phyloP scores from a whole-genome alignment of 2,888 invertebrate species.

The Sylvicola fuscatus region DNA sequence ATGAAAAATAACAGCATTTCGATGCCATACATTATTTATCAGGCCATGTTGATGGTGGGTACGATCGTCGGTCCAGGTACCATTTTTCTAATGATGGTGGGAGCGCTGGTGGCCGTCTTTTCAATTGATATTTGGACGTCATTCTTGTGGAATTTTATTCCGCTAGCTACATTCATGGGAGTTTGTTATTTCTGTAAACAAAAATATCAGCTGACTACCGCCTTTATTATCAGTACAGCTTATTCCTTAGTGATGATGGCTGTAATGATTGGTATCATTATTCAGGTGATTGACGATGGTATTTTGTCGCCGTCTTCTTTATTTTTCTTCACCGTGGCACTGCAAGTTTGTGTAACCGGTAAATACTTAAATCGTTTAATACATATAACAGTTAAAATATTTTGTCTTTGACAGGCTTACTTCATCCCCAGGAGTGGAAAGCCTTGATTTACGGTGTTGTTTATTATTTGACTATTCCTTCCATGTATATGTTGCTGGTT shows the following conservation, averaged over 20 bases:
- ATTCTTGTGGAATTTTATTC: constrained; percentile 44
- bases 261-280: constrained; percentile 57
- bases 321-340: constrained; percentile 56
- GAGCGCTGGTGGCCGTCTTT: constrained; percentile 55
- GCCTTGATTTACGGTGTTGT: constrained; percentile 57
- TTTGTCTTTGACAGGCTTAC: constrained; percentile 26
- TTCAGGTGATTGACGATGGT: constrained; percentile 63
- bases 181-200: constrained; percentile 40
- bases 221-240: constrained; percentile 50
- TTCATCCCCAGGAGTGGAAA: constrained; percentile 62
- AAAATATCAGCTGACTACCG: constrained; percentile 45
- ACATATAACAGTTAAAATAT: neutral
- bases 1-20: constrained; percentile 79
- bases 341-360: constrained; percentile 43
- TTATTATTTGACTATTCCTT: constrained; percentile 82
- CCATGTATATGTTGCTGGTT: constrained; percentile 83
- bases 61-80: constrained; percentile 53
- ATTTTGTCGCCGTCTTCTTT: constrained; percentile 62
- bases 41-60: constrained; percentile 46
- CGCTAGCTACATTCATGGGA: constrained; percentile 40
- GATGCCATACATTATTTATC: constrained; percentile 53
- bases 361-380: constrained; percentile 4
- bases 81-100: constrained; percentile 59
- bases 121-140: constrained; percentile 44
- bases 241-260: constrained; percentile 78